Conservation (phyloP, 2,797 vertebrate species). For the Cheirogaleus major region DNA sequence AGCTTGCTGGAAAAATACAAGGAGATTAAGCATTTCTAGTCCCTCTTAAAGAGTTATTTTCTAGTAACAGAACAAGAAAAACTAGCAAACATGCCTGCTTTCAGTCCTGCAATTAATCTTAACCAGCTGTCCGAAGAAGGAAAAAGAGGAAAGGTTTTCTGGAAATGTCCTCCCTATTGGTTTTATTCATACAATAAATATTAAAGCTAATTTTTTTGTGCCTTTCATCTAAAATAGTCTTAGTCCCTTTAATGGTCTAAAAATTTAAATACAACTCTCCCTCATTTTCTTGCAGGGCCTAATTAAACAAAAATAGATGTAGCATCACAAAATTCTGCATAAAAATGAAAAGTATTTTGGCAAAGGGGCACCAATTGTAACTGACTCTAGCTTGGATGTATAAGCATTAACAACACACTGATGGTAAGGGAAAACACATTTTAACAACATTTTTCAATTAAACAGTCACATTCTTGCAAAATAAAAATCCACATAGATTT, state of each 20-base stretch:
- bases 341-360: slow-evolving; percentile 16
- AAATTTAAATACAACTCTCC: slow-evolving; percentile 71
- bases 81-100: slow-evolving; percentile 6
- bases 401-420: slow-evolving; percentile 50
- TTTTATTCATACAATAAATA: slow-evolving; percentile 72
- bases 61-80: slow-evolving; percentile 45
- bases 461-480: slow-evolving; percentile 45
- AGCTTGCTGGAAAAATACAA: not conserved
- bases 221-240: slow-evolving; percentile 66
- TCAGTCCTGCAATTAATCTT: slow-evolving; percentile 30
- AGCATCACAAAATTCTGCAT: not conserved
- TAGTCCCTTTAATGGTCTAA: slow-evolving; percentile 53
- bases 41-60: not conserved
- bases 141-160: slow-evolving; percentile 1
- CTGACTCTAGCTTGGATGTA: not conserved
- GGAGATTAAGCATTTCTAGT: not conserved
- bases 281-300: slow-evolving; percentile 35
- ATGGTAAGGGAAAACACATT: not conserved
- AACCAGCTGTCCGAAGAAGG: not conserved
- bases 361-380: slow-evolving; percentile 44
- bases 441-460: slow-evolving; percentile 63
- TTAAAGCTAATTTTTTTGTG: slow-evolving; percentile 64
- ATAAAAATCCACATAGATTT: slow-evolving; percentile 54
- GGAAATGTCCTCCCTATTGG: slow-evolving; percentile 34
- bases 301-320: slow-evolving; percentile 58